Evolutionary conservation across 2,113 vertebrate genomes (phyloP).

Genomic region (Rhea americana): DNA sequence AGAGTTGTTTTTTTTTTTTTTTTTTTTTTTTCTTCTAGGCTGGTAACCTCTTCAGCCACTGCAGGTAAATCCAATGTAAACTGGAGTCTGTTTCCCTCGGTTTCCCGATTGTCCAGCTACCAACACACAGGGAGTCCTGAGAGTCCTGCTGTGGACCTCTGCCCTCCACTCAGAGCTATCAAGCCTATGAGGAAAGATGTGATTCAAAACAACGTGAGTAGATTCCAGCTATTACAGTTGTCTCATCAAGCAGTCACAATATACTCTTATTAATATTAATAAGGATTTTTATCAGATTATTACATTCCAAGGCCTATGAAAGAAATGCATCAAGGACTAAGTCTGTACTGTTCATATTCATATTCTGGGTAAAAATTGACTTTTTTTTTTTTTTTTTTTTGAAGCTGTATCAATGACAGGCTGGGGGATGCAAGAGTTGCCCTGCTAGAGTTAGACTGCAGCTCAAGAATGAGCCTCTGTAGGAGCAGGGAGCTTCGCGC

Average conservation of each 20-base stretch:
- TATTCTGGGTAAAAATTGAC: not conserved
- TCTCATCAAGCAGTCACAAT: not conserved
- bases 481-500: not conserved
- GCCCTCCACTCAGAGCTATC: not conserved
- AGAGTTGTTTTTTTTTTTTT: not conserved
- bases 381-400: not conserved
- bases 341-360: not conserved
- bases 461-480: not conserved
- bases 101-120: not conserved
- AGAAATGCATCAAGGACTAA: not conserved
- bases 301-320: not conserved
- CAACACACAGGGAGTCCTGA: not conserved
- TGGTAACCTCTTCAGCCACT: not conserved
- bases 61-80: not conserved
- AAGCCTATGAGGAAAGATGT: not conserved
- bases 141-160: not conserved
- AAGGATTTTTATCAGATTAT: not conserved
- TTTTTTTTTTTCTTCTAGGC: not conserved
- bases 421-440: not conserved
- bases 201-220: fast-evolving
- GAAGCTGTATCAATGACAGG: not conserved
- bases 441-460: not conserved
- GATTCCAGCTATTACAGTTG: not conserved
- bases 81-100: not conserved
- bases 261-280: not conserved